phyloP scores from a whole-genome alignment of 1,140 invertebrate species.

The Drosophila fuyamai region DNA sequence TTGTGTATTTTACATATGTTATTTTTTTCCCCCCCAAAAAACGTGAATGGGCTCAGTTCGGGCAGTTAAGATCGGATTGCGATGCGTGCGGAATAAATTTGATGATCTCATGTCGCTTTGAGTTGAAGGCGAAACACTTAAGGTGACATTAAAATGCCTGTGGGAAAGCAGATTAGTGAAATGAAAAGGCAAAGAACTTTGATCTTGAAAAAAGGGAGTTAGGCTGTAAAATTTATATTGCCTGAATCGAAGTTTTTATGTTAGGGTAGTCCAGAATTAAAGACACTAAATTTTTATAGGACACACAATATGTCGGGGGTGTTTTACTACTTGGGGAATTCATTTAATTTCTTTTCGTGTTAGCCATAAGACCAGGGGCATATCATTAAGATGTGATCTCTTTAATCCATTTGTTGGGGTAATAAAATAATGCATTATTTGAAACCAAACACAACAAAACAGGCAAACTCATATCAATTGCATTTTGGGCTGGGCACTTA shows the following conservation, averaged over 20 bases:
- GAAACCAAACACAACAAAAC: background rate
- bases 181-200: slow-evolving; percentile 12
- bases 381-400: slow-evolving; percentile 27
- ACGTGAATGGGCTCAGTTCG: slow-evolving; percentile 45
- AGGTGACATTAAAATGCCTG: slow-evolving; percentile 61
- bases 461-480: slow-evolving; percentile 23
- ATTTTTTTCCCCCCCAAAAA: slow-evolving; percentile 29
- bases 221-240: slow-evolving; percentile 31
- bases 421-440: slow-evolving; percentile 19
- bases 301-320: slow-evolving; percentile 5
- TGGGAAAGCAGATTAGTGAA: slow-evolving; percentile 37
- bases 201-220: slow-evolving; percentile 26
- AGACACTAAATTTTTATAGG: slow-evolving; percentile 31
- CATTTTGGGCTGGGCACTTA: slow-evolving; percentile 17
- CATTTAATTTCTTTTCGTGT: slow-evolving; percentile 26
- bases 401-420: slow-evolving; percentile 14
- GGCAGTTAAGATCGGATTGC: slow-evolving; percentile 29
- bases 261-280: slow-evolving; percentile 29
- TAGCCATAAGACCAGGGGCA: slow-evolving; percentile 10
- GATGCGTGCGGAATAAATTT: slow-evolving; percentile 59
- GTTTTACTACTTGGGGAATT: slow-evolving; percentile 28
- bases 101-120: slow-evolving; percentile 62
- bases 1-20: slow-evolving; percentile 76
- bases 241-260: slow-evolving; percentile 53
- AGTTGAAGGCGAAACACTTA: slow-evolving; percentile 37